These are phyloP conservation scores for Lypha dubia DNA, from an alignment of 2,888 invertebrate species.

Conservation along the genomic window DNA sequence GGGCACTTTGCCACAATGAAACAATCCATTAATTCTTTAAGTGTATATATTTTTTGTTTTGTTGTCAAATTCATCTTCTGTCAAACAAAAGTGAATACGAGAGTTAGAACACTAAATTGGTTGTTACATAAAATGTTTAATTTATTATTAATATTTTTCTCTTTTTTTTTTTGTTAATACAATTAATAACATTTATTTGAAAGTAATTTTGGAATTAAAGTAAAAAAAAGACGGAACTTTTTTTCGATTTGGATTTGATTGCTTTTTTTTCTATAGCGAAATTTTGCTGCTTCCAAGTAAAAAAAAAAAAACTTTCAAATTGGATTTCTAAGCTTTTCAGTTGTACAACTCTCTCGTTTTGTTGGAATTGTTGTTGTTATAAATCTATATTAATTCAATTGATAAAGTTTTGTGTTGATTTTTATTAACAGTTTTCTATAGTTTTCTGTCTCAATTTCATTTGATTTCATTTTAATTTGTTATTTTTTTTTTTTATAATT, in stretches of 20 bases:
- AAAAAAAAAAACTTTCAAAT: neutral
- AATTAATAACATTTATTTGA: slow-evolving; percentile 54
- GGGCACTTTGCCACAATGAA: neutral
- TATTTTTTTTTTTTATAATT: slow-evolving; percentile 26
- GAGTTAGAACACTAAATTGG: slow-evolving; percentile 65
- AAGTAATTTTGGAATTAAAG: slow-evolving; percentile 55
- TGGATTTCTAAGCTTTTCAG: neutral
- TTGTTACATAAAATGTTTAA: slow-evolving; percentile 40
- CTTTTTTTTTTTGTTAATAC: slow-evolving; percentile 16
- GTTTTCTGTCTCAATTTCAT: slow-evolving; percentile 1
- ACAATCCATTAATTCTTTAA: slow-evolving; percentile 23
- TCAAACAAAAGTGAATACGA: neutral
- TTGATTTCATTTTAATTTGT: slow-evolving; percentile 12
- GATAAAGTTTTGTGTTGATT: slow-evolving; percentile 19
- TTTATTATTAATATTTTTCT: slow-evolving; percentile 14
- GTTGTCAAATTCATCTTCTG: neutral
- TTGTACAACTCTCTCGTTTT: neutral
- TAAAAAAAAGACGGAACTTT: slow-evolving; percentile 56
- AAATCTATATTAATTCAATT: slow-evolving; percentile 18
- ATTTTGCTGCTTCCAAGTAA: neutral
- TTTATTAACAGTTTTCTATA: slow-evolving; percentile 15
- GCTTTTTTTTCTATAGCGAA: neutral
- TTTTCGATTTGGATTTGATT: slow-evolving; percentile 22
- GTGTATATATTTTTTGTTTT: no score
- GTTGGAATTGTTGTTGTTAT: neutral